Evolutionary conservation across 2,888 invertebrate genomes (phyloP).

Genomic region (Eristalis pertinax): DNA sequence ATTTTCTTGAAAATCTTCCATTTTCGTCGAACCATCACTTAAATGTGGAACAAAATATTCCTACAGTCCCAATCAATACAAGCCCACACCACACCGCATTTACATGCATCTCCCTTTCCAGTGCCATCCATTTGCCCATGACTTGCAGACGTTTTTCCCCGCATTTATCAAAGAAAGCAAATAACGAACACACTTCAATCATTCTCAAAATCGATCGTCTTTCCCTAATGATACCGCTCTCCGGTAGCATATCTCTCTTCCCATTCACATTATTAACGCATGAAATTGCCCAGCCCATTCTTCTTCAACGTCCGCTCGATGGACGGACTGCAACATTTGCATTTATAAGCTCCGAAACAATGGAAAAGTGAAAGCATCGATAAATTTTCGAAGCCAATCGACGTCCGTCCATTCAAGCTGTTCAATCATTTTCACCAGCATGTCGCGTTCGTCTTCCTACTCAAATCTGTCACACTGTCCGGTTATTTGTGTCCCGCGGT

Average conservation of each 20-base stretch:
- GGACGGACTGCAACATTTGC: neutral
- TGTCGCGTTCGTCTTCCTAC: neutral
- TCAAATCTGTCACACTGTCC: conserved; percentile 7
- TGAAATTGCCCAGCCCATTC: neutral
- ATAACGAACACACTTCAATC: neutral
- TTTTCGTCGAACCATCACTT: too few species aligned
- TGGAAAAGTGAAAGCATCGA: neutral
- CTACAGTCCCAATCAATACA: too few species aligned
- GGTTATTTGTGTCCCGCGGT: conserved; percentile 11
- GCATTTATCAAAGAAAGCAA: neutral
- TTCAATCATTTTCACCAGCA: neutral
- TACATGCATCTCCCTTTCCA: neutral
- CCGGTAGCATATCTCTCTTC: neutral
- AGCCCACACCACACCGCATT: too few species aligned
- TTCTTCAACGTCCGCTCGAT: neutral
- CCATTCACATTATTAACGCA: neutral
- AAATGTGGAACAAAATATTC: too few species aligned
- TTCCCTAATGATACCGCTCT: neutral
- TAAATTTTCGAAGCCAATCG: neutral
- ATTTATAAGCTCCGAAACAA: neutral
- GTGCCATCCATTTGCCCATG: neutral
- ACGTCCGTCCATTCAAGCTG: neutral
- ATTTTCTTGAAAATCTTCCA: too few species aligned
- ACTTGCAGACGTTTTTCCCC: neutral
- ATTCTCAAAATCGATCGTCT: neutral